Base-by-base conservation (phyloP, 2,888 invertebrate genomes). In the Oscheius sp. region DNA sequence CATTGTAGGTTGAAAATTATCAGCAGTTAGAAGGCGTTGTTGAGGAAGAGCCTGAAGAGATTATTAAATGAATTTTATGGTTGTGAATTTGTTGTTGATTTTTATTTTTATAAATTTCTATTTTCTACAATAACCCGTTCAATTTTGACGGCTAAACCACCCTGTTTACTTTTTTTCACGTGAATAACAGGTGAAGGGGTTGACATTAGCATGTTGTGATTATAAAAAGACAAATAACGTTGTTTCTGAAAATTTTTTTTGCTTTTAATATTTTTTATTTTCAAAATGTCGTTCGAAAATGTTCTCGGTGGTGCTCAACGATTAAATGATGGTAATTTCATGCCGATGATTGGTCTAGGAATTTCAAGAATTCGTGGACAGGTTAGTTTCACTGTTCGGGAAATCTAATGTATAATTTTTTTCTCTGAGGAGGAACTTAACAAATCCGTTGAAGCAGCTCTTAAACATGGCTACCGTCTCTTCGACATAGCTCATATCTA, bases 401-500 rank as follows among this genome's bases (percentile, higher is more conserved):
- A 9, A 9, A 36, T 36, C 14, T 36, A 9, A 36, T 14, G 8
- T 36, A 36, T 36, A 36, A 76, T 28, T 32, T 61, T 1, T 61
- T 75, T 0, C 2, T 32, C 24, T 33, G 5, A 62, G 69, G 69
- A 77, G 17, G 64, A 57, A 20, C 47, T 77, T 2, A 73, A 77
- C 26, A 33, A 57, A 0, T 61, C 78, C 0, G 68, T 77, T 6
- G 66, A 70, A 24, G 74, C 80, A 4, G 80, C 80, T 9, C 56
- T 80, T 28, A 61, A 68, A 26, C 63, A 71, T 67, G 93, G 92
- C 6, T 92, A 92, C 84, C 89, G 92, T 70, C 89, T 90, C 87
- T 70, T 86, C 92, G 93, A 93, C 87, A 92, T 92, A 33, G 93
- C 93, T 6, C 89, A 90, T 38, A 91, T 91, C 0, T 93, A 93